A percentile compares a stretch with the other conserved stretches of the same genome.
Evolutionary conservation across 2,797 vertebrate species (phyloP).

Genomic region (Aphelocoma californica): DNA sequence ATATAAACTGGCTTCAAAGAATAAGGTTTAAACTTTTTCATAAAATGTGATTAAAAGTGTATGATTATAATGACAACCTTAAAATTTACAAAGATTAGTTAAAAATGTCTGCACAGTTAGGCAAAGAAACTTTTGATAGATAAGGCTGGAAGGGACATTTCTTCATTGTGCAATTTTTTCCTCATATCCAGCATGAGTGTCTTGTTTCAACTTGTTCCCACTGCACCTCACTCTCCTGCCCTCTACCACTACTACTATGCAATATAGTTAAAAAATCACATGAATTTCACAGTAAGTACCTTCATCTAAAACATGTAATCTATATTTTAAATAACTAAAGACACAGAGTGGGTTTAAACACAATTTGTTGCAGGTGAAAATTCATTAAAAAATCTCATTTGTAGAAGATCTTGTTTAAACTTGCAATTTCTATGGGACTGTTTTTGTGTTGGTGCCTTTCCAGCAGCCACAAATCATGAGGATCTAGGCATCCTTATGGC

Average conservation of each 20-base stretch:
- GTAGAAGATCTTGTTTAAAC: not conserved
- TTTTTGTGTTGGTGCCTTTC: not conserved
- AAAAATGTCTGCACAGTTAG: not conserved
- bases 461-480: not conserved
- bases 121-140: not conserved
- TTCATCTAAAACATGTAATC: not conserved
- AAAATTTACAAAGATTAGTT: not conserved
- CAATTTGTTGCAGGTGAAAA: not conserved
- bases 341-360: not conserved
- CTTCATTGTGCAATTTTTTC: not conserved
- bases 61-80: not conserved
- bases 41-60: not conserved
- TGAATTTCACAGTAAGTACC: not conserved
- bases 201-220: not conserved
- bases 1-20: not conserved
- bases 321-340: not conserved
- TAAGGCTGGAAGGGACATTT: not conserved
- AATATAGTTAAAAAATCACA: not conserved
- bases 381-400: not conserved
- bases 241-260: not conserved
- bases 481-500: not conserved
- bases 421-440: not conserved
- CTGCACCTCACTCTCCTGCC: not conserved
- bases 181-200: accelerated
- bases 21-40: not conserved